Percentiles rank a stretch among this genome's conserved stretches.
Evolutionary conservation across 2,888 invertebrate species (phyloP).

Genomic region (Dryobotodes eremita): DNA sequence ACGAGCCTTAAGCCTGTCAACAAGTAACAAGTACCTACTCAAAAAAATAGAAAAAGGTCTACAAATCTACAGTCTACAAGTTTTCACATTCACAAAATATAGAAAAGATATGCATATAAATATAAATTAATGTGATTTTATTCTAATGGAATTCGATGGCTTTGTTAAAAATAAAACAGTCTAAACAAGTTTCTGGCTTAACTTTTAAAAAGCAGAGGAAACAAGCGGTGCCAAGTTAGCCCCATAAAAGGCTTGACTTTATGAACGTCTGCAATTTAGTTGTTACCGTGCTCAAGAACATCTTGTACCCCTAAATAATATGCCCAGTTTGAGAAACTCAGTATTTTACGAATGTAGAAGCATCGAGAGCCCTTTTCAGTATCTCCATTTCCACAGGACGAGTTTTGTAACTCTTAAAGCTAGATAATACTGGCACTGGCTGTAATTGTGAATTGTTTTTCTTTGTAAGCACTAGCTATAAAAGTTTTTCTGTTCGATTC

Average conservation of each 20-base stretch:
- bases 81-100: too few species aligned
- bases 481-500: slow-evolving; percentile 32
- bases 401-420: slow-evolving; percentile 61
- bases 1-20: too few species aligned
- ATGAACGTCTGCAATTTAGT: not conserved
- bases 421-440: slow-evolving; percentile 53
- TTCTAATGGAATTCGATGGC: not conserved
- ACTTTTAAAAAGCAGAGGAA: not conserved
- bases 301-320: not conserved
- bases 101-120: too few species aligned
- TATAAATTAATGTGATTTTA: not conserved
- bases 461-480: slow-evolving; percentile 37
- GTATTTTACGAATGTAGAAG: slow-evolving; percentile 38
- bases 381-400: slow-evolving; percentile 52
- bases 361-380: slow-evolving; percentile 45
- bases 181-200: not conserved
- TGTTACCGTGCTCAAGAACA: not conserved
- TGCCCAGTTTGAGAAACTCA: slow-evolving; percentile 24
- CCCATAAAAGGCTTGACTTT: not conserved
- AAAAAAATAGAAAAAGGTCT: too few species aligned
- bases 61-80: too few species aligned
- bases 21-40: too few species aligned
- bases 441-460: slow-evolving; percentile 63
- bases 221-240: not conserved
- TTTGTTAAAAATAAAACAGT: not conserved